Evolutionary conservation across 1,140 invertebrate species (phyloP), one percentile per base, ranked within the genome.

Genomic region (Choristoneura fumiferana): DNA sequence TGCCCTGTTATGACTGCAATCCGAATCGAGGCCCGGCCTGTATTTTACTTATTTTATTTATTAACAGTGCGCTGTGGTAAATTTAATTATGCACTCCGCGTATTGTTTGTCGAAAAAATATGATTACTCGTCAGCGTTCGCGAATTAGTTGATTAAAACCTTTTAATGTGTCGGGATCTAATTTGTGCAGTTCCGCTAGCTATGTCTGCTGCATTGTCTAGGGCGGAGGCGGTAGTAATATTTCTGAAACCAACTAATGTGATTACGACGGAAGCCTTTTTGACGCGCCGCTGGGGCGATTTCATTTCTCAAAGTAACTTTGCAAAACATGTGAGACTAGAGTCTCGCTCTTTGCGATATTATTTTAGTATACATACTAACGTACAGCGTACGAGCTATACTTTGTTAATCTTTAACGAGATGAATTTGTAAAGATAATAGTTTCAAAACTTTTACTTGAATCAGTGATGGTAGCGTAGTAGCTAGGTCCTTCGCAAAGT

Each of bases 1-100:
- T 76, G 69, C 70, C 63, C 71, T 81, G 82, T 81, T 85, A 81
- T 81, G 77, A 80, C 73, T 83, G 78, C 80, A 81, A 74, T 78
- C 63, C 69, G 76, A 77, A 71, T 60, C 57, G 63, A 40, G 58
- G 60, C 40, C 57, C 57, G 60, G 35, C 38, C 53, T 54, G 59
- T 61, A 62, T 62, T 68, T 68, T 68, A 68, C 61, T 63, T 64
- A 64, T 68, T 64, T 68, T 64, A 64, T 68, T 68, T 68, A 68
- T 68, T 63, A 67, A 60, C 65, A 54, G 53, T 33, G 49, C 37
- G 65, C 53, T 63, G 65, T 39, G 66, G 66, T 60, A 62, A 74
- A 74, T 74, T 71, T 64, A 71, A 71, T 71, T 71, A 63, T 62
- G 65, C 54, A 61, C 45, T 67, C n/a, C 60, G 58, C 55, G 36